These are phyloP conservation scores for Odontesthes bonariensis DNA, from an alignment of 2,113 vertebrate species.

Conservation along the genomic window DNA sequence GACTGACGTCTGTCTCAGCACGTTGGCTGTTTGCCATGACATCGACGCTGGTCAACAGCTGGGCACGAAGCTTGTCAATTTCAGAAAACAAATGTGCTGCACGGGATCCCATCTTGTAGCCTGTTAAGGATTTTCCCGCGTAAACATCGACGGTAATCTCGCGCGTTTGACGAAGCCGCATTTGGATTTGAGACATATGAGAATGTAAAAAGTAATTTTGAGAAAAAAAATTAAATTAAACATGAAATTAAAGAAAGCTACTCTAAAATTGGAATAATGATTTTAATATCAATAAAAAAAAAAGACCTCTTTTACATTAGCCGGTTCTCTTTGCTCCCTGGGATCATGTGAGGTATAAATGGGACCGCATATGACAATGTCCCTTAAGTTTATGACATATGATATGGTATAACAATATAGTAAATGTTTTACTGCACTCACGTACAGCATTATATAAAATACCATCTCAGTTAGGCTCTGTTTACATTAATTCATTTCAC, in stretches of 20 bases:
- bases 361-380: too few relatives aligned
- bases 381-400: neutral
- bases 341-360: neutral
- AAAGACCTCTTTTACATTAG: neutral
- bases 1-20: slow-evolving; percentile 34
- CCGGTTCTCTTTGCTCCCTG: too few relatives aligned
- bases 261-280: too few relatives aligned
- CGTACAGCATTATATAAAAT: neutral
- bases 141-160: neutral
- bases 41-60: slow-evolving; percentile 34
- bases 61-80: slow-evolving; percentile 63
- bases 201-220: too few relatives aligned
- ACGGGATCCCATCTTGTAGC: slow-evolving; percentile 6
- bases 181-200: too few relatives aligned
- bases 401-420: too few relatives aligned
- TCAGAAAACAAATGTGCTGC: slow-evolving; percentile 50
- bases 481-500: too few relatives aligned
- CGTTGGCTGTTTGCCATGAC: neutral
- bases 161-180: neutral
- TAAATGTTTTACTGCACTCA: neutral
- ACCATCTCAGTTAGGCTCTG: neutral
- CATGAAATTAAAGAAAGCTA: too few relatives aligned
- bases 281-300: too few relatives aligned
- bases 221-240: too few relatives aligned
- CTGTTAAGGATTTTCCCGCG: neutral